Base-by-base conservation (phyloP, 2,113 vertebrate species). In the Actinemys pallida region DNA sequence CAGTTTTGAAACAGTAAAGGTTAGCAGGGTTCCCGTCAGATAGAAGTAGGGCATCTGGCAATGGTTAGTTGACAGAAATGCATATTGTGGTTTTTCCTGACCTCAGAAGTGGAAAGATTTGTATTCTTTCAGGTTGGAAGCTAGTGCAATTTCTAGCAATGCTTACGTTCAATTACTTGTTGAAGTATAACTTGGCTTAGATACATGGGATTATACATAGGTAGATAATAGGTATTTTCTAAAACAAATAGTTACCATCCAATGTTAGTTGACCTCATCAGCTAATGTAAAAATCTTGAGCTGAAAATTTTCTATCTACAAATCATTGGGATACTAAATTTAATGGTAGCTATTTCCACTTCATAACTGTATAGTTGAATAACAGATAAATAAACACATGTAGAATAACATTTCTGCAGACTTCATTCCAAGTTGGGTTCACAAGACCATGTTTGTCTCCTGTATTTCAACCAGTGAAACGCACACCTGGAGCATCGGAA, bases 401-500 rank as follows among this genome's bases (percentile, higher is more conserved):
- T 2, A n/a, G 27, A 87, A 45, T 24, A 53, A 76, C 45, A 20
- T 11, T 52, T 83, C 20, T 59, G 29, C 35, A 24, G 35, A 62
- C 31, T 79, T 39, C 50, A 35, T 65, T 84, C 59, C 8, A 54
- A 39, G 54, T 7, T 49, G n/a, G 49, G 62, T 54, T 81, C 6
- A 72, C 12, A 27, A n/a, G 56, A 4, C 31, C 45, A 86, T 84
- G 29, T 87, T 88, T 92, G n/a, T 93, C 75, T 96, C 88, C 90
- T 13, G 4, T 42, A 1, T 89, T 92, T 24, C 81, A 3, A 10
- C 2, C 89, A 99, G 98, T 98, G 93, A 98, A 98, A 87, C 98
- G 98, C n/a, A 93, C 49, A 0, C 98, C 98, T 0, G 98, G 98
- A 98, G 99, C 99, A 0, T 99, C 99, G 0, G 99, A 99, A 65